These are phyloP conservation scores for Salarias fasciatus DNA, from an alignment of 2,797 vertebrate species.

Conservation along the genomic window DNA sequence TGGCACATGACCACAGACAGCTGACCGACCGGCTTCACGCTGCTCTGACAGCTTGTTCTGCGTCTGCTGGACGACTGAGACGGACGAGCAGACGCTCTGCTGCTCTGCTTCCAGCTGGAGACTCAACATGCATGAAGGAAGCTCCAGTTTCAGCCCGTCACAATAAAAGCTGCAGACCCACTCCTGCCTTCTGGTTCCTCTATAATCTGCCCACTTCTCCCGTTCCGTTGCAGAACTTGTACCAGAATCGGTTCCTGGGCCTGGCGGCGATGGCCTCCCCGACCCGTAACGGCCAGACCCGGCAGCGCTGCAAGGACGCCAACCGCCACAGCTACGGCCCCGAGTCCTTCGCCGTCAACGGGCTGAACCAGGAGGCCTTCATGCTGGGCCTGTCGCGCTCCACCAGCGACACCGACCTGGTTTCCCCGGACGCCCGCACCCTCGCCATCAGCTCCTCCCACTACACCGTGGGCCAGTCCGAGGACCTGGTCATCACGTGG, in stretches of 20 bases:
- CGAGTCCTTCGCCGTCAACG: slow-evolving; percentile 86
- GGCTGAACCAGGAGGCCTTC: slow-evolving; percentile 83
- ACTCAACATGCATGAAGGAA: too few species aligned
- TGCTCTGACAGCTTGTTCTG: too few species aligned
- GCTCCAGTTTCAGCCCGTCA: too few species aligned
- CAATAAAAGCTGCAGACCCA: too few species aligned
- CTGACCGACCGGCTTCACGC: too few species aligned
- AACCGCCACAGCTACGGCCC: slow-evolving; percentile 90
- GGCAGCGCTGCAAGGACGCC: slow-evolving; percentile 91
- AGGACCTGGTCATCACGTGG: slow-evolving; percentile 94
- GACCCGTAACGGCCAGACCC: slow-evolving; percentile 88
- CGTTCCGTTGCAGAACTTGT: slow-evolving; percentile 91
- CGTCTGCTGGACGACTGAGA: too few species aligned
- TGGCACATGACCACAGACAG: too few species aligned
- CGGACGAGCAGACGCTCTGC: too few species aligned
- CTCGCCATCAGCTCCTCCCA: slow-evolving; percentile 92
- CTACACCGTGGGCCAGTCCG: slow-evolving; percentile 91
- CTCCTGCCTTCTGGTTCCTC: too few species aligned
- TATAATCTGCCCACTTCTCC: too few species aligned
- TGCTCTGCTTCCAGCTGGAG: too few species aligned
- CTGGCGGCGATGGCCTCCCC: slow-evolving; percentile 98
- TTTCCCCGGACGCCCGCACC: slow-evolving; percentile 92
- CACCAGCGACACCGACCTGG: slow-evolving; percentile 94
- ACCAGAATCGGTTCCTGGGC: slow-evolving; percentile 96
- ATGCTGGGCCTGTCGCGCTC: slow-evolving; percentile 88